phyloP scores from a whole-genome alignment of 2,113 vertebrate species.

The Mastomys coucha region DNA sequence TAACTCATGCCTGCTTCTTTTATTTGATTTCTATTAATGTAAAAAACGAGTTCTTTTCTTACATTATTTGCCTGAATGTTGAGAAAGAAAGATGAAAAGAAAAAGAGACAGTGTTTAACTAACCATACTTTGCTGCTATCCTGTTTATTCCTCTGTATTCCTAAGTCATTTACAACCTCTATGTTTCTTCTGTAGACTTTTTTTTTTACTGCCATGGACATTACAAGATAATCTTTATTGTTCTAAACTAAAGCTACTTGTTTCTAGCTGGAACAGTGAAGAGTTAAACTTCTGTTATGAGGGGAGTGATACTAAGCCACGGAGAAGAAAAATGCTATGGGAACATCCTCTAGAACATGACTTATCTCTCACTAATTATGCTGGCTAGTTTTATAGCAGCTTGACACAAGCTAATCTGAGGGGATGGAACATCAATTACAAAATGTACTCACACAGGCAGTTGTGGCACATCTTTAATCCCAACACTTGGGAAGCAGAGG shows the following conservation, averaged over 20 bases:
- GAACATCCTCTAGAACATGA: slow-evolving; percentile 1
- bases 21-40: neutral
- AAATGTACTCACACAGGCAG: neutral
- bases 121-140: neutral
- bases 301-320: slow-evolving; percentile 34
- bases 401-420: neutral
- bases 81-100: neutral
- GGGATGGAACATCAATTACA: neutral
- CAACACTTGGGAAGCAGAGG: too few relatives aligned
- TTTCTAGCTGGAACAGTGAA: neutral
- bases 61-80: neutral
- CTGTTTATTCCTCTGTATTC: slow-evolving; percentile 28
- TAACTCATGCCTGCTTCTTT: slow-evolving; percentile 1
- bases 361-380: neutral
- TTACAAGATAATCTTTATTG: slow-evolving; percentile 66
- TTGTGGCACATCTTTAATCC: neutral
- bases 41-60: slow-evolving; percentile 14
- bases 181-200: slow-evolving; percentile 10
- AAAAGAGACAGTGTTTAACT: slow-evolving; percentile 29
- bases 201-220: neutral
- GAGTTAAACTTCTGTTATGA: slow-evolving; percentile 35
- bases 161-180: neutral
- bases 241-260: neutral
- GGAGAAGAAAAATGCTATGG: neutral
- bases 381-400: neutral